Evolutionary conservation across 2,797 vertebrate species (phyloP).

Genomic region (Halcyon leucocephala): DNA sequence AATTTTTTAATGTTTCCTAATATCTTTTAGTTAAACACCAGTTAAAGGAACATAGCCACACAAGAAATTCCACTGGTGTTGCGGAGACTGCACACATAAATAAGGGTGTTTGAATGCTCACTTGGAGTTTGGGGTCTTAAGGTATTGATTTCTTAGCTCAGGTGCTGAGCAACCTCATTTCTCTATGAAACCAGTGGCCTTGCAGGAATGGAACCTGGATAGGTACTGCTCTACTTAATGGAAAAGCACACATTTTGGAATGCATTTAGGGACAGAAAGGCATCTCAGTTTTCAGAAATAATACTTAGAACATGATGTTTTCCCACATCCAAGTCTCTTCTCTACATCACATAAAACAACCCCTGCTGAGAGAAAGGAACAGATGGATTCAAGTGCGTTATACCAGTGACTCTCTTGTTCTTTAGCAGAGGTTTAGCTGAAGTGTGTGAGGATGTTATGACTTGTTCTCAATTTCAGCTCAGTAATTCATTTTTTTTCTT

Average conservation of each 20-base stretch:
- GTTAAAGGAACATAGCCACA: background rate
- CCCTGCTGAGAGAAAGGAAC: background rate
- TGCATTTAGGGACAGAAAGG: background rate
- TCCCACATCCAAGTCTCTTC: background rate
- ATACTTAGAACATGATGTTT: background rate
- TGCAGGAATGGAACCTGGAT: background rate
- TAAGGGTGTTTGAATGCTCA: background rate
- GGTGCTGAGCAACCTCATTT: background rate
- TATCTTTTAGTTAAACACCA: background rate
- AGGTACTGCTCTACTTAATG: background rate
- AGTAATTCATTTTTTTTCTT: background rate
- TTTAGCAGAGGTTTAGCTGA: background rate
- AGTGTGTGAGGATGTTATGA: background rate
- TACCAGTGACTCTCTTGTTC: background rate
- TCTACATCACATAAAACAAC: background rate
- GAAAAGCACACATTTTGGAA: background rate
- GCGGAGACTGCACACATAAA: accelerated
- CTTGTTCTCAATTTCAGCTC: background rate
- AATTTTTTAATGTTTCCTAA: background rate
- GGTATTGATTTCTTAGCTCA: accelerated
- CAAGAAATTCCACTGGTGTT: background rate
- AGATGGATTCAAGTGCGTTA: background rate
- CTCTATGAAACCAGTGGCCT: background rate
- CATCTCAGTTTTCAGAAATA: background rate
- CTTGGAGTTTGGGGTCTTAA: background rate